These are phyloP conservation scores for Halcyon chelicuti DNA, from an alignment of 2,797 vertebrate genomes.

Conservation along the genomic window DNA sequence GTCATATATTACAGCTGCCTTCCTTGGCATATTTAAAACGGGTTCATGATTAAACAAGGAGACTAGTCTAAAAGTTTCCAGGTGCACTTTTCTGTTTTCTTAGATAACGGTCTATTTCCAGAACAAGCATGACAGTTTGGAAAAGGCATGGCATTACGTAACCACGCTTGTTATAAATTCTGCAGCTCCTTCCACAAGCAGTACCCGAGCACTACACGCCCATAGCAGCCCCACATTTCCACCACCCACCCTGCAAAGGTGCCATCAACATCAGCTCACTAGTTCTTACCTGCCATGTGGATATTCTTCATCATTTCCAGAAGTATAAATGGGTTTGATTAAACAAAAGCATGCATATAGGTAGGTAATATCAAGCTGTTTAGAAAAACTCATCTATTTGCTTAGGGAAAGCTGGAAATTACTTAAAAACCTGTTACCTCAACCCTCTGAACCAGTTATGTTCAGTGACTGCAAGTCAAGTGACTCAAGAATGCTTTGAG, in stretches of 20 bases:
- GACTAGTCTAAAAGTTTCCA: slow-evolving; percentile 59
- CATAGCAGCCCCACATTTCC: background rate
- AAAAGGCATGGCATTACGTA: background rate
- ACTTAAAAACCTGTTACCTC: background rate
- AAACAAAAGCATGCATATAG: background rate
- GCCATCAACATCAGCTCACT: accelerated
- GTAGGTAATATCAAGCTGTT: background rate
- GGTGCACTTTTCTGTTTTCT: slow-evolving; percentile 58
- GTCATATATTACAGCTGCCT: slow-evolving; percentile 57
- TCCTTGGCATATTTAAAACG: slow-evolving; percentile 9
- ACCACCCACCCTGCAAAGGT: background rate
- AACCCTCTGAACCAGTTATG: background rate
- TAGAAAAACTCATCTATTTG: background rate
- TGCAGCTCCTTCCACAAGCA: background rate
- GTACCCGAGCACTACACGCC: background rate
- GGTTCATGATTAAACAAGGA: slow-evolving; percentile 42
- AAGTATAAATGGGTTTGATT: background rate
- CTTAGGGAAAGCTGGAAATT: background rate
- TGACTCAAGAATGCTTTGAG: background rate
- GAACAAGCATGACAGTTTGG: background rate
- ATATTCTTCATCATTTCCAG: background rate
- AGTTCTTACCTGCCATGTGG: background rate
- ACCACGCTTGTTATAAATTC: background rate
- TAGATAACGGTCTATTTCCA: slow-evolving; percentile 45
- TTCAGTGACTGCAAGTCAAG: background rate